Evolutionary conservation across 1,140 invertebrate genomes (phyloP).

Genomic region (Lethrus apterus): DNA sequence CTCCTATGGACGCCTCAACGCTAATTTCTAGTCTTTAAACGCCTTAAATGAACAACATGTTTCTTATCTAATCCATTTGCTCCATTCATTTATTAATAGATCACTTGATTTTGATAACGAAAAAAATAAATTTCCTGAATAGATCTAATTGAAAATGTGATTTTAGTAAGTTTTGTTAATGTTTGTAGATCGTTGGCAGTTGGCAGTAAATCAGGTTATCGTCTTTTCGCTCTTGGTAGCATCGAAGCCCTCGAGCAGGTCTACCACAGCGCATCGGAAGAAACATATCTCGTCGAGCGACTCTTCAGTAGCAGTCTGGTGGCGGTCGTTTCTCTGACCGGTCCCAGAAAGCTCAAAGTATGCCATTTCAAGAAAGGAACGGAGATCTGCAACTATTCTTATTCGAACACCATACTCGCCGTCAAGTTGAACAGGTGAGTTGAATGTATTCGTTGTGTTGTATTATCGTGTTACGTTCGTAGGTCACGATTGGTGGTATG

Average conservation of each 20-base stretch:
- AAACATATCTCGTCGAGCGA: slow-evolving; percentile 90
- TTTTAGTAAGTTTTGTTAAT: too few relatives aligned
- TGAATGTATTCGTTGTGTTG: too few relatives aligned
- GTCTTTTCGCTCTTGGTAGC: slow-evolving; percentile 70
- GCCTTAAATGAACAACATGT: too few relatives aligned
- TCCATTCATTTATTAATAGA: too few relatives aligned
- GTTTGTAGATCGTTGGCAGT: slow-evolving; percentile 79
- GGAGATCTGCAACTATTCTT: slow-evolving; percentile 98
- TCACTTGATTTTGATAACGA: too few relatives aligned
- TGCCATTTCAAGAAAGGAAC: slow-evolving; percentile 98
- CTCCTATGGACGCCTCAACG: too few relatives aligned
- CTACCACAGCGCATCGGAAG: slow-evolving; percentile 74
- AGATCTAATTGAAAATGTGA: too few relatives aligned
- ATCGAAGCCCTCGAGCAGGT: slow-evolving; percentile 84
- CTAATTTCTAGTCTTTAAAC: too few relatives aligned
- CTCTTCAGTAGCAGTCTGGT: slow-evolving; percentile 96
- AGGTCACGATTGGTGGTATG: slow-evolving; percentile 85
- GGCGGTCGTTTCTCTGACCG: slow-evolving; percentile 85
- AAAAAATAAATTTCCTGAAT: too few relatives aligned
- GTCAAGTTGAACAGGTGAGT: slow-evolving; percentile 96
- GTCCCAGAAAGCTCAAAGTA: slow-evolving; percentile 89
- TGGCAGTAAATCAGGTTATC: slow-evolving; percentile 82
- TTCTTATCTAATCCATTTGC: too few relatives aligned
- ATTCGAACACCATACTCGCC: slow-evolving; percentile 93
- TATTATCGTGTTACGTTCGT: slow-evolving; percentile 17